A percentile compares a stretch with the other conserved stretches of the same genome.
These are phyloP conservation scores for Corythornis madagascariensis DNA, from an alignment of 2,113 vertebrate species.

Conservation along the genomic window DNA sequence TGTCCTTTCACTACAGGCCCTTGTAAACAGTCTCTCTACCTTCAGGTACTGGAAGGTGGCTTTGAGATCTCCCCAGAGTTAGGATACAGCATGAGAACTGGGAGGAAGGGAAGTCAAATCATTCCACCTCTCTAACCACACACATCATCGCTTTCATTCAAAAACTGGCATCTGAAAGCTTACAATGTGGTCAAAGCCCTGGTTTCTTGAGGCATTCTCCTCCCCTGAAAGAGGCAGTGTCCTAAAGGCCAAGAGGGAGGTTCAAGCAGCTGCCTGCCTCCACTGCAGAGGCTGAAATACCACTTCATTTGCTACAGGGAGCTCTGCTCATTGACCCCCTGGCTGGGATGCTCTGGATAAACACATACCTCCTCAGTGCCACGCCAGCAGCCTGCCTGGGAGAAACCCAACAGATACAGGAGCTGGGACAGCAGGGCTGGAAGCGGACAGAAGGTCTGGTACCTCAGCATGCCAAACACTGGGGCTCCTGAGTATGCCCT, in stretches of 20 bases:
- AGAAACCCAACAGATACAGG: background rate
- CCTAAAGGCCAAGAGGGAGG: accelerated
- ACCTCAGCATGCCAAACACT: background rate
- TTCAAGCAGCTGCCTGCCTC: background rate
- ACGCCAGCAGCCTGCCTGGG: background rate
- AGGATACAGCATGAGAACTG: background rate
- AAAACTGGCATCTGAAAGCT: background rate
- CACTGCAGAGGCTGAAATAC: background rate
- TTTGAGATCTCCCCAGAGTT: too few species aligned
- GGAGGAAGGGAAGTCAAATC: background rate
- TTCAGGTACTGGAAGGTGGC: too few species aligned
- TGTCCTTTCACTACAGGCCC: too few species aligned
- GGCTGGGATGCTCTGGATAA: conserved; percentile 7
- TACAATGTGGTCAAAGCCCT: background rate
- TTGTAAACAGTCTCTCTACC: too few species aligned
- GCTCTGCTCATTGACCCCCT: background rate
- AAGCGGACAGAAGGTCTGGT: background rate
- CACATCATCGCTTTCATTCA: accelerated
- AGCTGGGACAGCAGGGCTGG: background rate
- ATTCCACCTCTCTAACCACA: background rate
- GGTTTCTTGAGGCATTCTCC: accelerated
- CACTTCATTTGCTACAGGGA: background rate
- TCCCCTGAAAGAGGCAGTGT: background rate
- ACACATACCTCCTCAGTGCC: background rate
- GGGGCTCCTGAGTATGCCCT: background rate